Percentiles rank a stretch among this genome's conserved stretches.
Conservation (phyloP, 2,113 vertebrate genomes). For the Boleophthalmus pectinirostris region DNA sequence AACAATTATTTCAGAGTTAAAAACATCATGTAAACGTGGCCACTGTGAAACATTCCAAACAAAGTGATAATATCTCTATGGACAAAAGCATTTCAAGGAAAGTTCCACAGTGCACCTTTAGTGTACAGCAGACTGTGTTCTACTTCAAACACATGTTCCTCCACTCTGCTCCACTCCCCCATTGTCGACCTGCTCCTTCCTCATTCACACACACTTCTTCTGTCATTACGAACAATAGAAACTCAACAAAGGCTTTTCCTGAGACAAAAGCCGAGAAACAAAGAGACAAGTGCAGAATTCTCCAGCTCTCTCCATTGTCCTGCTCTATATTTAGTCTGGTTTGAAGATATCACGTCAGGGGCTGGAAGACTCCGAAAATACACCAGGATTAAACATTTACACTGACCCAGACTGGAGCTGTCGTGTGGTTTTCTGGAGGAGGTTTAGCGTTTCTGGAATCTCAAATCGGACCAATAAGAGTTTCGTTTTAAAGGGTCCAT, state of each 20-base stretch:
- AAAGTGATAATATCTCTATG: too few relatives aligned
- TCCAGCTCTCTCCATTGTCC: not conserved
- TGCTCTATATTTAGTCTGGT: not conserved
- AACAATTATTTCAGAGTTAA: too few relatives aligned
- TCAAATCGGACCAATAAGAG: not conserved
- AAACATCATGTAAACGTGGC: too few relatives aligned
- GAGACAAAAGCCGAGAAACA: not conserved
- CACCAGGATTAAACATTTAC: constrained; percentile 1
- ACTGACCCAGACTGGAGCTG: not conserved
- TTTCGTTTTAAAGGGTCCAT: too few relatives aligned
- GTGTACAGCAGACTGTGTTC: not conserved
- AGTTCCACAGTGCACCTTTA: not conserved
- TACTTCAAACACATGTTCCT: not conserved
- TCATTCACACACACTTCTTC: not conserved
- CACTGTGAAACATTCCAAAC: too few relatives aligned
- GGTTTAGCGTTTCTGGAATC: not conserved
- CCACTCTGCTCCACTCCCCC: not conserved
- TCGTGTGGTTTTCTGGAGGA: not conserved
- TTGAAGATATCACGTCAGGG: not conserved
- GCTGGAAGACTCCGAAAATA: not conserved
- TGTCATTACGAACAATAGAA: not conserved
- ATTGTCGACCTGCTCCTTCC: not conserved
- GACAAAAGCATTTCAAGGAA: too few relatives aligned
- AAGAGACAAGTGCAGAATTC: not conserved
- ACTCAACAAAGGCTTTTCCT: not conserved